These are phyloP conservation scores for Agapostemon virescens DNA, from an alignment of 2,888 invertebrate genomes.

Conservation along the genomic window DNA sequence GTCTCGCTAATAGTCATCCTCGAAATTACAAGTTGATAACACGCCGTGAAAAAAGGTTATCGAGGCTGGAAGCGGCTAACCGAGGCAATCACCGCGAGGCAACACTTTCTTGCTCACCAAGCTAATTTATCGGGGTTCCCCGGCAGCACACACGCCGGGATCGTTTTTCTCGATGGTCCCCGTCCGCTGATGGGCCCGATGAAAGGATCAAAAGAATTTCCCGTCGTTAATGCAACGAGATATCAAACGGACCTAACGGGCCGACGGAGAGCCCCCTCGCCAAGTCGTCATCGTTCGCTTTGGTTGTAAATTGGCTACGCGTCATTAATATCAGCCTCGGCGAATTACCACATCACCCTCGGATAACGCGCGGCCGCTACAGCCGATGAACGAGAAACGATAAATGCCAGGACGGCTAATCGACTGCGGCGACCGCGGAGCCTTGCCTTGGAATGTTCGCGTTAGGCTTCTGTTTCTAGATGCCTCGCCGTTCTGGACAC, in stretches of 20 bases:
- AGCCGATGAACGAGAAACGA: conserved; percentile 39
- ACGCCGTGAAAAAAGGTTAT: conserved; percentile 27
- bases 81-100: conserved; percentile 31
- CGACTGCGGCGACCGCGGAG: neutral
- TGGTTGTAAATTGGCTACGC: conserved; percentile 36
- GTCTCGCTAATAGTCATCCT: conserved; percentile 4
- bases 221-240: conserved; percentile 34
- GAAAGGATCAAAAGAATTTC: conserved; percentile 39
- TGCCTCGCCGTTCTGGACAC: neutral
- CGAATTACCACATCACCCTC: conserved; percentile 41
- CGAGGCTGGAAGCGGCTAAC: conserved; percentile 27
- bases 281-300: conserved; percentile 35
- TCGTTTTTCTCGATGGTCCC: conserved; percentile 17
- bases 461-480: conserved; percentile 20
- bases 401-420: conserved; percentile 30
- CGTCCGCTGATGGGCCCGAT: conserved; percentile 17
- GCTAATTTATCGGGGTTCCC: conserved; percentile 39
- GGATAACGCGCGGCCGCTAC: conserved; percentile 32
- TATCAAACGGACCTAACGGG: conserved; percentile 42
- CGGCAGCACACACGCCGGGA: neutral
- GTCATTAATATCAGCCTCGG: conserved; percentile 47
- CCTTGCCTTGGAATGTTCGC: conserved; percentile 4
- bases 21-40: conserved; percentile 46
- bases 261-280: neutral
- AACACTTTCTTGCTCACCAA: conserved; percentile 35